Evolutionary conservation across 2,113 vertebrate genomes (phyloP), one percentile per base, ranked within the genome.

Genomic region (Xyrauchen texanus): DNA sequence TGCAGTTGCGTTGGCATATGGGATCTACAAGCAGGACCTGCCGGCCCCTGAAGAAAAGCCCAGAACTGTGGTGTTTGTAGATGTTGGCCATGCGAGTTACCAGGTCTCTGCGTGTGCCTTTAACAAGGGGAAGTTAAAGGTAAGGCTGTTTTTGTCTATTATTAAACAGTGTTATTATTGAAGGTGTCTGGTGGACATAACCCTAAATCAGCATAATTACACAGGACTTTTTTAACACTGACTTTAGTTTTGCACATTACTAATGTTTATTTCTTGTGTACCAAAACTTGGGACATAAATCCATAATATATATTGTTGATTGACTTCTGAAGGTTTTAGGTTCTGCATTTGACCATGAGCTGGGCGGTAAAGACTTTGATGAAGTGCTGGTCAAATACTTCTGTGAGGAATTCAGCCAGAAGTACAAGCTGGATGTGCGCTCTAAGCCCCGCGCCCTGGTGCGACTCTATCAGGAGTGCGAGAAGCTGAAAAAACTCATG

Each of bases 21-120:
- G 98, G 78, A 99, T 99, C 88, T 99, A 99, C 92, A 99, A 99
- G 87, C 97, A 97, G 92, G 98, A 99, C 88, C 94, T 99, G 81
- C 98, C 98, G 52, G 86, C 93, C 68, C 91, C 95, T 6, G 98
- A 99, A 67, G 98, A 99, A 79, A 99, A 99, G 88, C 95, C 98
- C 86, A 92, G 98, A 90, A 95, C 89, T 0, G 96, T 99, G 82
- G 96, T 97, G 86, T 99, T 99, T 90, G 95, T 98, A 88, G 98
- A 99, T 69, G 85, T 98, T 91, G 98, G 98, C 2, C 97, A 99
- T 91, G 98, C 97, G 70, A 93, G 93, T 0, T 99, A 95, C 85
- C 98, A 99, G 93, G 98, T 99, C 85, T 98, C 96, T 73, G 90
- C 95, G 51, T 99, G 97, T 91, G 97, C 98, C 58, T 99, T 99